Conservation (phyloP, 2,797 vertebrate species). For the Smutsia gigantea region DNA sequence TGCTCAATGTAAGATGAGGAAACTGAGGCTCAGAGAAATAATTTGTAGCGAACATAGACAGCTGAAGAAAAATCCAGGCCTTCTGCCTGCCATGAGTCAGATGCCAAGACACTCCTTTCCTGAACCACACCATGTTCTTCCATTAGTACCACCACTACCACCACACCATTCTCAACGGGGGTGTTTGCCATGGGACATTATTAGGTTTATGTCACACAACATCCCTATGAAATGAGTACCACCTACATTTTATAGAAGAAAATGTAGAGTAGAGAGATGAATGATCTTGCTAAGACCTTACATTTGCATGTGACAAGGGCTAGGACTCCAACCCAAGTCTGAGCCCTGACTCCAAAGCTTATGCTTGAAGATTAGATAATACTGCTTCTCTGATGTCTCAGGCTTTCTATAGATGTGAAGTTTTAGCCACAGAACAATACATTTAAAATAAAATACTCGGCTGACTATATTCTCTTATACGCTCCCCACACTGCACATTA, state of each 20-base stretch:
- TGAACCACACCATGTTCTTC: not conserved
- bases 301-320: not conserved
- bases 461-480: not conserved
- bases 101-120: not conserved
- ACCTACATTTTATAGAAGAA: not conserved
- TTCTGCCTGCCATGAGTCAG: not conserved
- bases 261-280: not conserved
- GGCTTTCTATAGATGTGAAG: not conserved
- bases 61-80: not conserved
- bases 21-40: not conserved
- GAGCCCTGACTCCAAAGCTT: not conserved
- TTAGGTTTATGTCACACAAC: not conserved
- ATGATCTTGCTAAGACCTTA: not conserved
- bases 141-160: not conserved
- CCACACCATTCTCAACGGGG: not conserved
- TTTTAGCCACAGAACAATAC: not conserved
- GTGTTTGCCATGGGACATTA: too few relatives aligned
- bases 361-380: not conserved
- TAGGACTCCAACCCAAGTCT: not conserved
- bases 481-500: not conserved
- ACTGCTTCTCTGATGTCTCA: not conserved
- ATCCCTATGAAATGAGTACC: not conserved
- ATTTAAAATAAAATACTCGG: not conserved
- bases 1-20: slow-evolving; percentile 1
- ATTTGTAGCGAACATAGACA: not conserved